phyloP scores from a whole-genome alignment of 2,888 invertebrate genomes.

The Eristalinus sepulchralis region DNA sequence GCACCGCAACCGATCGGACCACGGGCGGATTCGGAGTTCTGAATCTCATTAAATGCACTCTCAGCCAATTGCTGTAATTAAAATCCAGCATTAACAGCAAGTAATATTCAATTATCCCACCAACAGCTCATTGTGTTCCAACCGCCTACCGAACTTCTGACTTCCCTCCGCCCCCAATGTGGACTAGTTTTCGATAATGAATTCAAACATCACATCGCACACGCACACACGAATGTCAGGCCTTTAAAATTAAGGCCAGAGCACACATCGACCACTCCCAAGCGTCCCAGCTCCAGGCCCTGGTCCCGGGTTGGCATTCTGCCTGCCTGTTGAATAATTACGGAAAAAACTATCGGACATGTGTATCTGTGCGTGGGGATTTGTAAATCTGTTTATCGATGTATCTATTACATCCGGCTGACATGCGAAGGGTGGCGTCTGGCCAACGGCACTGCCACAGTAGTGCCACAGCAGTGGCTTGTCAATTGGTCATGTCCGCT shows the following conservation, averaged over 20 bases:
- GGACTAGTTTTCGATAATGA: no score
- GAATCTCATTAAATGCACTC: background rate
- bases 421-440: background rate
- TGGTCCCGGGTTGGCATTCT: background rate
- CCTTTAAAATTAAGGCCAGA: background rate
- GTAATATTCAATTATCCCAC: background rate
- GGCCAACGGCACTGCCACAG: background rate
- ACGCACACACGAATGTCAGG: background rate
- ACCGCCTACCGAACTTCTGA: background rate
- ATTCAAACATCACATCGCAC: background rate
- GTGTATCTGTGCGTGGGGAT: background rate
- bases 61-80: background rate
- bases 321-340: conserved; percentile 10
- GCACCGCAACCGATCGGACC: background rate
- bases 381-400: background rate
- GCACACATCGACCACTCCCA: background rate
- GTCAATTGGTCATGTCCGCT: conserved; percentile 31
- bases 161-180: background rate
- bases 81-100: background rate
- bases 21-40: background rate
- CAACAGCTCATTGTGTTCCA: background rate
- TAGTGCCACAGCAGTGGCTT: conserved; percentile 4
- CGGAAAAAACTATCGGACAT: conserved; percentile 8
- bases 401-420: background rate
- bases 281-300: background rate